Base-by-base conservation (phyloP, 2,113 vertebrate species). In the Gallinago jamesoni region DNA sequence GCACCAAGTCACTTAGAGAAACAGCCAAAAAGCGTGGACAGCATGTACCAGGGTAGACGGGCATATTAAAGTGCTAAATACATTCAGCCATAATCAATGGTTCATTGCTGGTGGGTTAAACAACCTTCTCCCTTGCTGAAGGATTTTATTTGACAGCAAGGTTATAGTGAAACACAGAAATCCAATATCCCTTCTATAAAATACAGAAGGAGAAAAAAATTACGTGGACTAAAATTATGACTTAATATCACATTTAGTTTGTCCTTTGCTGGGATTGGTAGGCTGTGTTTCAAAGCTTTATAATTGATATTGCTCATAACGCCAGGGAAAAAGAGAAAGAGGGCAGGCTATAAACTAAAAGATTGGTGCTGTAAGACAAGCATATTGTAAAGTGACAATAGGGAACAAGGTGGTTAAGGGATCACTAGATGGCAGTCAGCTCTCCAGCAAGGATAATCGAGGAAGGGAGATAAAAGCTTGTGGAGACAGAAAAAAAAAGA, bases 91-190 rank as follows among this genome's bases (percentile, higher is more conserved):
- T 87, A 94, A 83, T 78, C 86, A 83, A 45, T 83, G 81, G 57
- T 59, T 96, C 89, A 52, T 67, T 93, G 84, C 84, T 84, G 91
- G 91, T 96, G 91, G 87, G 69, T 94, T 95, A 92, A 96, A 93
- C 50, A 82, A 77, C 84, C 77, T 74, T 84, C 86, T 90, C 64
- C 74, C 77, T 84, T 69, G 84, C 77, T 30, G 83, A 92, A 94
- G 84, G 74, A 57, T 97, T 96, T 96, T 96, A 95, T 94, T 94
- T 92, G 92, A 94, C 94, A 93, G 86, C 87, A 96, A 96, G 96
- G 92, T 91, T 96, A 94, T 92, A 93, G 94, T 41, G 55, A 96
- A 95, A 91, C 86, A 66, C 77, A 76, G 90, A 97, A 95, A 97
- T 97, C 87, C 95, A 96, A 97, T 96, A 92, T 78, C 74, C 80